These are phyloP conservation scores for Petaurus breviceps DNA, from an alignment of 2,113 vertebrate species.

Conservation along the genomic window DNA sequence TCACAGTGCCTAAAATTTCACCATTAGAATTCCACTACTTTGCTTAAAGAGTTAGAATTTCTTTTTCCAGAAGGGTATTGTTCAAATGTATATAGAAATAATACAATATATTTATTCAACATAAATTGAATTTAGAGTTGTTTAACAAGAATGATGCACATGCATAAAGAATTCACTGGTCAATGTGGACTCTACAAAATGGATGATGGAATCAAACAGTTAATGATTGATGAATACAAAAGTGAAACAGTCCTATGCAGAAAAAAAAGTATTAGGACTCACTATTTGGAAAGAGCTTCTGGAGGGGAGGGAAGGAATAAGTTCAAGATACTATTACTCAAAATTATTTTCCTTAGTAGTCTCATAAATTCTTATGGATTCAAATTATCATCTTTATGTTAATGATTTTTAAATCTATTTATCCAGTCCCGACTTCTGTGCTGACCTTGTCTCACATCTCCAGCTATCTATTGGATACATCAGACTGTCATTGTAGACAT, in stretches of 20 bases:
- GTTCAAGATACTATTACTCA: not conserved
- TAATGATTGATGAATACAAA: not conserved
- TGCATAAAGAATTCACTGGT: not conserved
- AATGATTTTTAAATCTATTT: not conserved
- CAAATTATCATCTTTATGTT: not conserved
- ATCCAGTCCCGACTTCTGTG: not conserved
- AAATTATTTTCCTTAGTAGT: not conserved
- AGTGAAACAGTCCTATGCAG: not conserved
- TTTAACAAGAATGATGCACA: not conserved
- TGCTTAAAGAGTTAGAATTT: not conserved
- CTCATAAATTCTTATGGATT: not conserved
- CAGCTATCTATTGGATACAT: not conserved
- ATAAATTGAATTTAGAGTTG: not conserved
- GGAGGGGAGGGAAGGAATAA: not conserved
- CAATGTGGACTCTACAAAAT: not conserved
- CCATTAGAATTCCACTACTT: not conserved
- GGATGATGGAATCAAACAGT: not conserved
- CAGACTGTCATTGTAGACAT: not conserved
- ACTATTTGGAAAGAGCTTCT: not conserved
- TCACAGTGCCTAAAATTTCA: not conserved
- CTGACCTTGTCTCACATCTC: not conserved
- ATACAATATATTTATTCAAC: not conserved
- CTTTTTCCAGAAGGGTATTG: not conserved
- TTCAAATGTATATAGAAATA: not conserved
- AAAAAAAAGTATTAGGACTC: no score